phyloP scores from a whole-genome alignment of 2,888 invertebrate species.

The Sphaerophoria taeniata region DNA sequence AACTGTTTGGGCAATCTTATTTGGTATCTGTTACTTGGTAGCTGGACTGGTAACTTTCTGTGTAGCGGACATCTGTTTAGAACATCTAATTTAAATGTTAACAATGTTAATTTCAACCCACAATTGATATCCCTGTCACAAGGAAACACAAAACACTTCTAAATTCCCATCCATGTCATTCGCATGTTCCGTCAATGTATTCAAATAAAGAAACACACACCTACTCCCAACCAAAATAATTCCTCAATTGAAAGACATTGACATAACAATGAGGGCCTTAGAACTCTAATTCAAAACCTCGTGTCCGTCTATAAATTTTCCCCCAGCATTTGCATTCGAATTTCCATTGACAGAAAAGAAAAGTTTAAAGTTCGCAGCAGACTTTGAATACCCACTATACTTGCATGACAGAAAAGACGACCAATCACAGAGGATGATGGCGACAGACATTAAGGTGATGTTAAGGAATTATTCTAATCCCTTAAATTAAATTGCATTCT shows the following conservation, averaged over 20 bases:
- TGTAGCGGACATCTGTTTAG: background rate
- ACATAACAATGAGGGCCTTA: conserved; percentile 27
- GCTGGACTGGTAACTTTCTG: too few relatives aligned
- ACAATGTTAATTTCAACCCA: conserved; percentile 43
- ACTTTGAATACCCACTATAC: background rate
- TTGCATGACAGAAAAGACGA: background rate
- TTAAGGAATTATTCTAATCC: conserved; percentile 70
- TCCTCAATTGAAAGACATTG: conserved; percentile 31
- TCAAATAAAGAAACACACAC: background rate
- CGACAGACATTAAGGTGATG: conserved; percentile 32
- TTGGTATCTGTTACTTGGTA: too few relatives aligned
- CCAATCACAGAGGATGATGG: background rate
- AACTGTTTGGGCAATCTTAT: too few relatives aligned
- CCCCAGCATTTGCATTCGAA: conserved; percentile 58
- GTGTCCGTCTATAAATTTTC: conserved; percentile 27
- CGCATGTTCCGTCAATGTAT: conserved; percentile 1
- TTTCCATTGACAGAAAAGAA: conserved; percentile 21
- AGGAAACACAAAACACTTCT: too few relatives aligned
- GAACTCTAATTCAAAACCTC: conserved; percentile 16
- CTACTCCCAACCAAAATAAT: conserved; percentile 3
- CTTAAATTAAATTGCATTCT: conserved; percentile 74
- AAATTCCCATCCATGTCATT: conserved; percentile 40
- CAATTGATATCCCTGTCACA: conserved; percentile 24
- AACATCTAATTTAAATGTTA: conserved; percentile 52
- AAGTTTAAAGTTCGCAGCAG: conserved; percentile 17